Percentiles rank a stretch among this genome's conserved stretches.
Conservation (phyloP, 2,113 vertebrate genomes). For the Narcine bancroftii region DNA sequence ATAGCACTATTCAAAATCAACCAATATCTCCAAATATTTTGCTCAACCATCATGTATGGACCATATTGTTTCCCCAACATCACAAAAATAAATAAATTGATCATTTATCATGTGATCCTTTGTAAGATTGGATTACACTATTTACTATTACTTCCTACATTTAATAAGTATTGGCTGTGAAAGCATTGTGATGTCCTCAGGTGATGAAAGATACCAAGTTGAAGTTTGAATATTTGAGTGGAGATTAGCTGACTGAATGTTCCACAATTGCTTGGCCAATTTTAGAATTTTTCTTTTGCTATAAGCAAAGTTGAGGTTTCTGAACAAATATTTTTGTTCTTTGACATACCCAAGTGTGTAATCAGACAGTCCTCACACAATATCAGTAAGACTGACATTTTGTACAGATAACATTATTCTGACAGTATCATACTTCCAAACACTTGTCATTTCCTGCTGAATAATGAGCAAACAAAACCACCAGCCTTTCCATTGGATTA, state of each 20-base stretch:
- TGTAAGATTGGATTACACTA: not conserved
- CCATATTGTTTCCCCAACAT: not conserved
- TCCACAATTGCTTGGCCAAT: not conserved
- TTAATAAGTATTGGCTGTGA: not conserved
- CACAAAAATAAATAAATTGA: not conserved
- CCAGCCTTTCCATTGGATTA: not conserved
- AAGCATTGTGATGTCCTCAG: not conserved
- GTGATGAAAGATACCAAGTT: not conserved
- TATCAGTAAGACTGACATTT: not conserved
- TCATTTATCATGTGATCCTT: not conserved
- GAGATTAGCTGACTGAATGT: not conserved
- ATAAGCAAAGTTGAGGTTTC: not conserved
- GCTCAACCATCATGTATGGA: not conserved
- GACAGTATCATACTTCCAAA: not conserved
- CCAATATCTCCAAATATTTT: not conserved
- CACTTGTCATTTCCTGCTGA: not conserved
- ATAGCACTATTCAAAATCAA: not conserved
- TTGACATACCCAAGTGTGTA: not conserved
- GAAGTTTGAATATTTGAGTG: not conserved
- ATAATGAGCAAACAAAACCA: not conserved
- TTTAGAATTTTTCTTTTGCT: not conserved
- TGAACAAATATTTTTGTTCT: not conserved
- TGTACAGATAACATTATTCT: not conserved
- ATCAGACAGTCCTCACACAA: not conserved
- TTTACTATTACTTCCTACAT: not conserved